Evolutionary conservation across 2,888 invertebrate species (phyloP).

Genomic region (Margaritifera margaritifera): DNA sequence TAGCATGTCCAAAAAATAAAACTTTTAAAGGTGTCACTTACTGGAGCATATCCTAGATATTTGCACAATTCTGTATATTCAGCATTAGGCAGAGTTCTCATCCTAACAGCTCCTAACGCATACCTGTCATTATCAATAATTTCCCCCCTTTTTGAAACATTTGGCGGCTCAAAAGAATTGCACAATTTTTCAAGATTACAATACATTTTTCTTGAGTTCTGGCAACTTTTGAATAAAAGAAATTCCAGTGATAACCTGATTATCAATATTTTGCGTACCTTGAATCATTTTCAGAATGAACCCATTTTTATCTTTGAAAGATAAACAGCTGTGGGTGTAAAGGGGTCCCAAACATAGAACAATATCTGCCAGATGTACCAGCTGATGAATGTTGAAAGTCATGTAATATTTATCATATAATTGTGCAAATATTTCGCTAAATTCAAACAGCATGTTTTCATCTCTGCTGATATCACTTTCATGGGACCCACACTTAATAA

Average conservation of each 20-base stretch:
- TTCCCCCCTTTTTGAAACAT: constrained; percentile 15
- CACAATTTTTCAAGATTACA: constrained; percentile 21
- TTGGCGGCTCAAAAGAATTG: constrained; percentile 17
- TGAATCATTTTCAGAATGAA: constrained; percentile 24
- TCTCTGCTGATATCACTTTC: constrained; percentile 12
- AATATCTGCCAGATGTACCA: constrained; percentile 34
- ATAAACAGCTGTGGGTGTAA: constrained; percentile 35
- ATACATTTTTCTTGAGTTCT: constrained; percentile 22
- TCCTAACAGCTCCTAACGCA: constrained; percentile 22
- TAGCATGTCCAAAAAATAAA: constrained; percentile 2
- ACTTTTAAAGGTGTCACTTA: background rate
- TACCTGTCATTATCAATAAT: constrained; percentile 13
- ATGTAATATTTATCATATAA: constrained; percentile 24
- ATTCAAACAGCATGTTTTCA: constrained; percentile 18
- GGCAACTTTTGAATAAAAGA: constrained; percentile 34
- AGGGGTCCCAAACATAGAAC: constrained; percentile 33
- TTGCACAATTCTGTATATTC: constrained; percentile 9
- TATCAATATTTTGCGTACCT: constrained; percentile 35
- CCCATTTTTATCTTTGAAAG: constrained; percentile 37
- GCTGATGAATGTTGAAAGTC: constrained; percentile 33
- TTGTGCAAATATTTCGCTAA: constrained; percentile 10
- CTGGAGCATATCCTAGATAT: constrained; percentile 14
- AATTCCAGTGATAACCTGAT: constrained; percentile 31
- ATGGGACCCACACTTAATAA: constrained; percentile 11
- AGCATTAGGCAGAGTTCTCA: constrained; percentile 7